Evolutionary conservation across 1,140 invertebrate genomes (phyloP).

Genomic region (Polyergus mexicanus): DNA sequence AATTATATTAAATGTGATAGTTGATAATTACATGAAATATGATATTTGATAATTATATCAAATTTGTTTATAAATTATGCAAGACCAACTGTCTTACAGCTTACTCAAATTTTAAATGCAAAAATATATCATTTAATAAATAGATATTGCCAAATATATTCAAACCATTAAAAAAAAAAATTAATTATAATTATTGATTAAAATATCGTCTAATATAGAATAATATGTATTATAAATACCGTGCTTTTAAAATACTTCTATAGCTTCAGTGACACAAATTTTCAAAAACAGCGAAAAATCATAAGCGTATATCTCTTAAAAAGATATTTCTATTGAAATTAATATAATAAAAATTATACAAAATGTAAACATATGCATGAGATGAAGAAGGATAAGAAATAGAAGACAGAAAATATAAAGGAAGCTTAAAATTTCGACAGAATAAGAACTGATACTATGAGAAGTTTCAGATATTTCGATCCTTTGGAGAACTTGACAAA

Average conservation of each 20-base stretch:
- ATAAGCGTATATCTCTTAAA: neutral
- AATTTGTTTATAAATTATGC: neutral
- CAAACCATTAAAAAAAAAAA: neutral
- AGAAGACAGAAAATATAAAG: neutral
- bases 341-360: neutral
- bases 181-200: neutral
- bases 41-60: neutral
- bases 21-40: neutral
- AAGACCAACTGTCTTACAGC: neutral
- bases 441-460: slow-evolving; percentile 47
- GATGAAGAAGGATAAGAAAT: neutral
- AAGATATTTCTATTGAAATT: neutral
- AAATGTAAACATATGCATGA: neutral
- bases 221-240: neutral
- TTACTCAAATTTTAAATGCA: neutral
- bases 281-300: neutral
- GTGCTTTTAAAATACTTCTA: neutral
- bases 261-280: neutral
- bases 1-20: too few species aligned
- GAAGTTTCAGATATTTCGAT: slow-evolving; percentile 13
- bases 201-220: neutral
- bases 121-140: neutral
- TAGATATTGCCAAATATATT: neutral
- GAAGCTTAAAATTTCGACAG: neutral
- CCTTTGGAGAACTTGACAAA: slow-evolving; percentile 55